These are phyloP conservation scores for Nyctibius bracteatus DNA, from an alignment of 2,113 vertebrate genomes.

Conservation along the genomic window DNA sequence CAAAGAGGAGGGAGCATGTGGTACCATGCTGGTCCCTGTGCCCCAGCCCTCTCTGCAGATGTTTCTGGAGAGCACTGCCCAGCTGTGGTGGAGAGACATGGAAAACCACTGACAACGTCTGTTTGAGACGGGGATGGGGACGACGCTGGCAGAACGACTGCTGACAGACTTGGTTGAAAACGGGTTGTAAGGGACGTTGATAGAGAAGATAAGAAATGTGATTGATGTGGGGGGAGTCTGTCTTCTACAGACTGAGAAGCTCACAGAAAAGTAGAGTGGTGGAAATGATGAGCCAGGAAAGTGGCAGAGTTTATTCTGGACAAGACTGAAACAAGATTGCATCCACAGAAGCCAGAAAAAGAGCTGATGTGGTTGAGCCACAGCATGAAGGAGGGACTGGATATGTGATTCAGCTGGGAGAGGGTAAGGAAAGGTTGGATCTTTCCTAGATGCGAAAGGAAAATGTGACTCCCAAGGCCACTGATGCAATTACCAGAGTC, in stretches of 20 bases:
- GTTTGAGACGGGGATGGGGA: not conserved
- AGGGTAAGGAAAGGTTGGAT: not conserved
- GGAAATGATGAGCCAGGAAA: not conserved
- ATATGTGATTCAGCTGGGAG: not conserved
- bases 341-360: not conserved
- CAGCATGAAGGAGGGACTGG: not conserved
- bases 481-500: constrained; percentile 1
- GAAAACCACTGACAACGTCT: not conserved
- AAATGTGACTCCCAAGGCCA: constrained; percentile 12
- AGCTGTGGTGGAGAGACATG: not conserved
- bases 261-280: not conserved
- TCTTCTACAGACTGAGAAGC: not conserved
- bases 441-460: constrained; percentile 11
- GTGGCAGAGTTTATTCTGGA: not conserved
- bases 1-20: not conserved
- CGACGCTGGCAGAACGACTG: not conserved
- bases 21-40: not conserved
- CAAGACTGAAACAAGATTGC: not conserved
- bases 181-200: not conserved
- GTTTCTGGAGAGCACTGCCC: not conserved
- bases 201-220: not conserved
- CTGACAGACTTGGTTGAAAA: not conserved
- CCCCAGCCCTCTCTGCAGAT: not conserved
- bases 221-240: not conserved
- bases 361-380: not conserved